Evolutionary conservation across 2,797 vertebrate genomes (phyloP).

Genomic region (Labeo calbasu): DNA sequence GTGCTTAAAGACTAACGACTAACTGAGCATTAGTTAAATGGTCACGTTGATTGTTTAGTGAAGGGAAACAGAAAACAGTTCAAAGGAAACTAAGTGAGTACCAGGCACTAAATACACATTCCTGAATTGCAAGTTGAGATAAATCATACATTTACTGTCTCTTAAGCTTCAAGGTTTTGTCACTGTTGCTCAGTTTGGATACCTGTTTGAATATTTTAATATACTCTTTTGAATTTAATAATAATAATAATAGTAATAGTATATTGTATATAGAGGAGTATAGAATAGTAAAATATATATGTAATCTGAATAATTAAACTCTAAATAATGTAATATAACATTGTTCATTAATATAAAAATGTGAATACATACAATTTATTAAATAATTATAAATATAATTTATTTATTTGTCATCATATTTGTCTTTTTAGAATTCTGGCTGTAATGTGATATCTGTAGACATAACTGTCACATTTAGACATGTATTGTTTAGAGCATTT

Average conservation of each 20-base stretch:
- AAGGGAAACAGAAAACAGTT: constrained; percentile 11
- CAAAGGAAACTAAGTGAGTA: constrained; percentile 4
- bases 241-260: background rate
- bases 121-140: constrained; percentile 1
- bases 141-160: constrained; percentile 2
- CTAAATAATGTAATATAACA: background rate
- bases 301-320: background rate
- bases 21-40: background rate
- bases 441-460: background rate
- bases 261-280: no score
- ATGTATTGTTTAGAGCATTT: background rate
- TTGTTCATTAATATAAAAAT: background rate
- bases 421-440: background rate
- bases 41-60: background rate
- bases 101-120: constrained; percentile 3
- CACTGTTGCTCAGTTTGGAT: background rate
- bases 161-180: constrained; percentile 8
- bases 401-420: background rate
- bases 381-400: background rate
- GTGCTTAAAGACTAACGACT: background rate
- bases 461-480: background rate
- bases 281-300: background rate
- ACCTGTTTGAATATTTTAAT: background rate
- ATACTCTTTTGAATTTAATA: background rate
- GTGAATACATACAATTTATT: background rate